phyloP scores from a whole-genome alignment of 2,797 vertebrate genomes.

The Scleropages formosus region DNA sequence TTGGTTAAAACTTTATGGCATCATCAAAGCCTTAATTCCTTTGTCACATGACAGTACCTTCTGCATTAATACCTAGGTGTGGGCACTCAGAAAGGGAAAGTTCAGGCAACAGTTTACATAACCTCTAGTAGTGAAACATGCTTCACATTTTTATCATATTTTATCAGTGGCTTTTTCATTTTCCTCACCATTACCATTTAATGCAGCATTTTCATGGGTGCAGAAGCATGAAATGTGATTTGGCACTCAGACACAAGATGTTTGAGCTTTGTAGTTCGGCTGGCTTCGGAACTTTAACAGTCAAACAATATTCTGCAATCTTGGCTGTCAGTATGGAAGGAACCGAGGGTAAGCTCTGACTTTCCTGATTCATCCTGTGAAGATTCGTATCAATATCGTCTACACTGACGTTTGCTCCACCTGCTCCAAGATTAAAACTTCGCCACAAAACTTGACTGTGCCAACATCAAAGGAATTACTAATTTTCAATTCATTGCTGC shows the following conservation, averaged over 20 bases:
- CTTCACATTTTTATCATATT: not conserved
- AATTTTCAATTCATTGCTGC: not conserved
- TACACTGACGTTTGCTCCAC: not conserved
- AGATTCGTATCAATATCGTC: too few relatives aligned
- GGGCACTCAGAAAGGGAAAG: too few relatives aligned
- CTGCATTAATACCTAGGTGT: too few relatives aligned
- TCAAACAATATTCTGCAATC: not conserved
- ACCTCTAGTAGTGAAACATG: not conserved
- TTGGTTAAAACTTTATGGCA: too few relatives aligned
- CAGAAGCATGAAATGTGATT: not conserved
- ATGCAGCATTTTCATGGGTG: not conserved
- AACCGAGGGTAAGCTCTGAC: not conserved
- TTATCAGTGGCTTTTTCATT: not conserved
- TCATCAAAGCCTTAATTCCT: too few relatives aligned
- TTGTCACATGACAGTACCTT: too few relatives aligned
- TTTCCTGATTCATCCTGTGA: too few relatives aligned
- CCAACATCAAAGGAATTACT: not conserved
- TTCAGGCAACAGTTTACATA: slow-evolving; percentile 6
- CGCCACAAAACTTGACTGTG: not conserved
- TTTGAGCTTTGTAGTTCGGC: not conserved
- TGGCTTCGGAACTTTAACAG: not conserved
- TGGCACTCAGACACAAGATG: too few relatives aligned
- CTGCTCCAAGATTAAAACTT: not conserved
- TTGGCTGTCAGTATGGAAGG: not conserved
- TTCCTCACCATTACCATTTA: not conserved